Base-by-base conservation (phyloP, 2,113 vertebrate species). In the Centropristis striata region DNA sequence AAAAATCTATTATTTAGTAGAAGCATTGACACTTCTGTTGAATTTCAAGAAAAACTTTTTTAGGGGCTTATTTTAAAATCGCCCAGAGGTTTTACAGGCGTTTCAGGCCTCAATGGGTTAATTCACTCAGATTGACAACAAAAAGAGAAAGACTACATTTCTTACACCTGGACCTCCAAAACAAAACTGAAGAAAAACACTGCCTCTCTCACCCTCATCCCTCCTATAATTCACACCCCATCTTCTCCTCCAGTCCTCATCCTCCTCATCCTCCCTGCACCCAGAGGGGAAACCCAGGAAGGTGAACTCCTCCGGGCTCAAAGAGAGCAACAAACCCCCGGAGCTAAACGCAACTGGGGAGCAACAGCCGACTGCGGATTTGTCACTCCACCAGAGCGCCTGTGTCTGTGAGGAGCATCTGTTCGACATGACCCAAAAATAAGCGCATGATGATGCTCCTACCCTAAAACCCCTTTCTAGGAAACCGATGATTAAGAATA, bases 401-500 rank as follows among this genome's bases (percentile, higher is more conserved):
- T 67, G 65, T 8, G 28, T 79, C 58, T 84, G 79, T 68, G 69
- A 57, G 70, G 41, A 81, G 86, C 61, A 71, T 89, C 71, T 83
- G 81, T 88, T 87, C 55, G 23, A 71, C 54, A 12, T 27, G 65
- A 67, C 77, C 90, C 81, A 74, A 78, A 86, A 88, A 84, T 83
- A 90, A 88, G 71, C 81, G 71, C 88, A 89, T 74, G 81, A 88
- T 64, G 57, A 69, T 51, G 71, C 53, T 84, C 68, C 55, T 14
- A 25, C 15, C 71, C 58, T 36, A 79, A 78, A 82, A 78, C 15
- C n/a, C 57, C 79, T 86, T 89, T 90, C 90, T 81, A 92, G 85
- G 89, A 92, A 92, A 83, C 36, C 3, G 67, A 75, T 63, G 47
- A 78, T 88, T 55, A 75, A 73, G 70, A 90, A 82, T 76, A 88